Percentiles rank a stretch among this genome's conserved stretches.
Conservation (phyloP, 2,113 vertebrate genomes). For the Nerophis lumbriciformis region DNA sequence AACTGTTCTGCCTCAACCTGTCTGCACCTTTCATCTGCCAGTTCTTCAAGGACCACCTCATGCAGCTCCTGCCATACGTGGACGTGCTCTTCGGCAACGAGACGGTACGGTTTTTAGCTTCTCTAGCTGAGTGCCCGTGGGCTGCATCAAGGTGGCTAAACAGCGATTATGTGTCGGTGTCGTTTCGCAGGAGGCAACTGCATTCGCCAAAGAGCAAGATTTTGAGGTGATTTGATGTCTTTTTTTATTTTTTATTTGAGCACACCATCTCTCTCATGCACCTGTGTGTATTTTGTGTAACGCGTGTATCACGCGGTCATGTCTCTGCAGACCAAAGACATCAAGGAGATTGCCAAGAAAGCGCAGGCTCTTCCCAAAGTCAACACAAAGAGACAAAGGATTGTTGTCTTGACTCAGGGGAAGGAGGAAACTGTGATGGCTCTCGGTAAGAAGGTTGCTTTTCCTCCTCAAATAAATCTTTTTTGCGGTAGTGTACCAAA, state of each 20-base stretch:
- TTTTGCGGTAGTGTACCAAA: not conserved
- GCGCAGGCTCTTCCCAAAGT: constrained; percentile 85
- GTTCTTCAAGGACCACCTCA: constrained; percentile 90
- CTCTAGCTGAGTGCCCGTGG: too few relatives aligned
- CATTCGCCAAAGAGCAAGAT: constrained; percentile 89
- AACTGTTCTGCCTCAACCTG: constrained; percentile 90
- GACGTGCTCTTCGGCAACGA: constrained; percentile 96
- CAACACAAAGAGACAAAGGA: constrained; percentile 83
- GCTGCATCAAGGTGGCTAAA: not conserved
- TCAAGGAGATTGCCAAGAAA: constrained; percentile 89
- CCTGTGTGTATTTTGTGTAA: not conserved
- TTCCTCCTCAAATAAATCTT: not conserved
- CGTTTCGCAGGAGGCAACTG: constrained; percentile 84
- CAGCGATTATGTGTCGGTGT: constrained; percentile 34
- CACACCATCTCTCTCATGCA: not conserved
- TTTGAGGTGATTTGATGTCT: constrained; percentile 83
- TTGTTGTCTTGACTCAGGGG: constrained; percentile 92
- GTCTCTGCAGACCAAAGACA: constrained; percentile 81
- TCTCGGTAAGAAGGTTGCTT: constrained; percentile 66
- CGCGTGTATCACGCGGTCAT: constrained; percentile 7
- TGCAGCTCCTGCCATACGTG: constrained; percentile 92
- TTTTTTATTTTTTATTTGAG: not conserved
- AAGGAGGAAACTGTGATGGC: constrained; percentile 83
- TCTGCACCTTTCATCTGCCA: constrained; percentile 97
- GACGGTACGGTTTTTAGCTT: constrained; percentile 70